These are phyloP conservation scores for Osmoderma eremita DNA, from an alignment of 2,888 invertebrate genomes.

Conservation along the genomic window DNA sequence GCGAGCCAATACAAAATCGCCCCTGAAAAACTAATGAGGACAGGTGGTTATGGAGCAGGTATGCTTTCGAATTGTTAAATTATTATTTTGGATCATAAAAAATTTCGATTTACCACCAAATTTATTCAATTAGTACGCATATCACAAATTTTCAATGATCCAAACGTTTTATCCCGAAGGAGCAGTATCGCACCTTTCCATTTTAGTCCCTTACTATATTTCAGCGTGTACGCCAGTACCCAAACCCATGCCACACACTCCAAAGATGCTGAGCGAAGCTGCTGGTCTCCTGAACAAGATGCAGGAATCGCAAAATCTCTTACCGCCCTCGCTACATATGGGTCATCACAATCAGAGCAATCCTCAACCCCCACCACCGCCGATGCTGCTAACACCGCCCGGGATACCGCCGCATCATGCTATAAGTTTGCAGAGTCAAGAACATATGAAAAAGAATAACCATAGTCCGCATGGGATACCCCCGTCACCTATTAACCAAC, in stretches of 20 bases:
- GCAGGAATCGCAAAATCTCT: conserved; percentile 73
- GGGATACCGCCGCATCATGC: conserved; percentile 81
- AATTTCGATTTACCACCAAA: conserved; percentile 28
- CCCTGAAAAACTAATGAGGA: conserved; percentile 96
- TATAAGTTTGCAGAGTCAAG: conserved; percentile 72
- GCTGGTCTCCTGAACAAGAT: conserved; percentile 73
- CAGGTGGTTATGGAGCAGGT: conserved; percentile 92
- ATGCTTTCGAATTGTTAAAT: conserved; percentile 48
- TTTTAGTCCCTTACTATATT: conserved; percentile 60
- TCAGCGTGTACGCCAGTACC: conserved; percentile 58
- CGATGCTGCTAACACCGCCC: conserved; percentile 79
- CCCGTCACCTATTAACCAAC: conserved; percentile 71
- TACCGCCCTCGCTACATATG: conserved; percentile 67
- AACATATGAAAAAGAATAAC: conserved; percentile 66
- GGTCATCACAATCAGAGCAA: conserved; percentile 61
- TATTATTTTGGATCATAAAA: conserved; percentile 38
- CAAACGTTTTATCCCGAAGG: neutral
- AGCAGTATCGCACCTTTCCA: conserved; percentile 27
- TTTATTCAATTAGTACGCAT: neutral
- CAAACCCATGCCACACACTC: conserved; percentile 82
- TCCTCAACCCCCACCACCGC: conserved; percentile 66
- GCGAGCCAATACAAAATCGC: conserved; percentile 98
- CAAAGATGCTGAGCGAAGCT: conserved; percentile 81
- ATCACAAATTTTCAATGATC: conserved; percentile 41
- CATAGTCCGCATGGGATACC: conserved; percentile 68